Percentiles rank a stretch among this genome's conserved stretches.
phyloP scores from a whole-genome alignment of 1,140 invertebrate species.

The Zaprionus inermis region DNA sequence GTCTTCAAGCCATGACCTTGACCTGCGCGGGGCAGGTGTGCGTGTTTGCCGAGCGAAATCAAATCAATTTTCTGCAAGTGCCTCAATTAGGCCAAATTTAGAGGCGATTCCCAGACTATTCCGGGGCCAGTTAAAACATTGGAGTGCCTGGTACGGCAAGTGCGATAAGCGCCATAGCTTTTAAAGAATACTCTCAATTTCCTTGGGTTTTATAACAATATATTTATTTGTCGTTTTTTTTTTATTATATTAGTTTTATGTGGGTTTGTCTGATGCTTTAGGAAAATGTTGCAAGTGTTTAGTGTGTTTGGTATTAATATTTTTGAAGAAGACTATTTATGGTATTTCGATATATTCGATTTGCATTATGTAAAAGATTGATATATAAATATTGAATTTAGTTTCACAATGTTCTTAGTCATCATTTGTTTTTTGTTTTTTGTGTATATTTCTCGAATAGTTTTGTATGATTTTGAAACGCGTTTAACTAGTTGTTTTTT shows the following conservation, averaged over 20 bases:
- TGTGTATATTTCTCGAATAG: conserved; percentile 45
- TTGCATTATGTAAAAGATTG: conserved; percentile 4
- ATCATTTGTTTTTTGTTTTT: neutral
- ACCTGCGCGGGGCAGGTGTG: conserved; percentile 52
- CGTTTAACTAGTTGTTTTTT: conserved; percentile 73
- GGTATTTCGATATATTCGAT: conserved; percentile 1
- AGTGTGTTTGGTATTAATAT: conserved; percentile 8
- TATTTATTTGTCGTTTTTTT: conserved; percentile 64
- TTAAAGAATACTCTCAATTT: neutral
- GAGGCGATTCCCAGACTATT: neutral
- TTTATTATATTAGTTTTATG: conserved; percentile 53
- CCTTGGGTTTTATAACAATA: conserved; percentile 73
- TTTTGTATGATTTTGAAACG: conserved; percentile 78
- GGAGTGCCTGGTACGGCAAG: conserved; percentile 21
- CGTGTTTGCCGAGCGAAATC: conserved; percentile 67
- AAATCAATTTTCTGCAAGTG: conserved; percentile 37
- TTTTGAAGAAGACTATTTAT: conserved; percentile 8
- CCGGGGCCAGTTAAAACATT: conserved; percentile 18
- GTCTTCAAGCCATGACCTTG: conserved; percentile 63
- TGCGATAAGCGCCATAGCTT: neutral
- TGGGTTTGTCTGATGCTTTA: conserved; percentile 28
- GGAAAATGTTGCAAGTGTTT: conserved; percentile 44
- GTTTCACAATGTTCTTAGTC: conserved; percentile 11
- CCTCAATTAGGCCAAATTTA: conserved; percentile 41
- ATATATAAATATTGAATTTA: conserved; percentile 24